phyloP scores from a whole-genome alignment of 2,888 invertebrate genomes.

The Hirudinaria manillensis region DNA sequence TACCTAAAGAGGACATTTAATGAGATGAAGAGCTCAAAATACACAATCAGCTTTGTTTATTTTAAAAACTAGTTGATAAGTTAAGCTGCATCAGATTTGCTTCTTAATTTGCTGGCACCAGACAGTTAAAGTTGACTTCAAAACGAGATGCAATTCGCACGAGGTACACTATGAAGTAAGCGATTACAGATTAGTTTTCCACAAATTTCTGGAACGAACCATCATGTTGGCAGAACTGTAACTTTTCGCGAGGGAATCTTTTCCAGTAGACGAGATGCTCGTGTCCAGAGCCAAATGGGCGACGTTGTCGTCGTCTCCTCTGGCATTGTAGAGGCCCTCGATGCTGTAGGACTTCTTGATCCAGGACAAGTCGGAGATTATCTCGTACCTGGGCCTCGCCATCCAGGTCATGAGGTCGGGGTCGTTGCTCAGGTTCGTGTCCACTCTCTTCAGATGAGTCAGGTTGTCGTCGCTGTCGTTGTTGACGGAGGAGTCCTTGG shows the following conservation, averaged over 20 bases:
- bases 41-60: too few relatives aligned
- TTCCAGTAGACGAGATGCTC: background rate
- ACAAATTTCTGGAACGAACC: background rate
- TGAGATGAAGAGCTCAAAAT: too few relatives aligned
- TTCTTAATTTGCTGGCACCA: too few relatives aligned
- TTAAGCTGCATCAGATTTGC: too few relatives aligned
- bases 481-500: constrained; percentile 6
- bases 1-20: background rate
- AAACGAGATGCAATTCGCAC: too few relatives aligned
- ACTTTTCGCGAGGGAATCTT: background rate
- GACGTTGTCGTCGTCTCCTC: constrained; percentile 1
- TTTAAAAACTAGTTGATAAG: too few relatives aligned
- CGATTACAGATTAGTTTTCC: too few relatives aligned
- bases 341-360: constrained; percentile 48
- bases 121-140: too few relatives aligned
- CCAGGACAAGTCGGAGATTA: constrained; percentile 27
- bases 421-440: constrained; percentile 66
- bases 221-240: constrained; percentile 1
- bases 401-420: constrained; percentile 45
- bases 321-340: constrained; percentile 41
- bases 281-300: constrained; percentile 1
- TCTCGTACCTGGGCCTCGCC: background rate
- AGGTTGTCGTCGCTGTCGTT: constrained; percentile 31
- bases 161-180: too few relatives aligned
- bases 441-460: constrained; percentile 52